These are phyloP conservation scores for Mamestra brassicae DNA, from an alignment of 2,888 invertebrate genomes.

Conservation along the genomic window DNA sequence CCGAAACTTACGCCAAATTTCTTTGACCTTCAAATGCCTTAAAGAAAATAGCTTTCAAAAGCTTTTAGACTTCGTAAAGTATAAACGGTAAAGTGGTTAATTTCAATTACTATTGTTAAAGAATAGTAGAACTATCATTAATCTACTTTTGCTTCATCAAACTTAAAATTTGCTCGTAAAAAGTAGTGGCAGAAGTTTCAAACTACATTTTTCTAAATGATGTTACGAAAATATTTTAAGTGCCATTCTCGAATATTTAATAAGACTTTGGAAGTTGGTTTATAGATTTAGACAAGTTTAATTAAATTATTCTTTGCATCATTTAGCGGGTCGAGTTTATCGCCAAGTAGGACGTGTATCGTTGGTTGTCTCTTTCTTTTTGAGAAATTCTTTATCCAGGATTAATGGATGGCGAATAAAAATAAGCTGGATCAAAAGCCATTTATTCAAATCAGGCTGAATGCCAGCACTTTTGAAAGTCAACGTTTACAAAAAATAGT, in stretches of 20 bases:
- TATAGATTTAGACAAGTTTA: conserved; percentile 14
- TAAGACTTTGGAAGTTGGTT: background rate
- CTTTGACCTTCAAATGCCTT: background rate
- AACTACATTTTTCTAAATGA: conserved; percentile 1
- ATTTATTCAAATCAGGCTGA: too few species aligned
- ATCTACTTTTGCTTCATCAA: conserved; percentile 6
- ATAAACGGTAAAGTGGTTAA: conserved; percentile 4
- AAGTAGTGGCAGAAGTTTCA: conserved; percentile 3
- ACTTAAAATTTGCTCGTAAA: conserved; percentile 17
- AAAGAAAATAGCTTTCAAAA: conserved; percentile 10
- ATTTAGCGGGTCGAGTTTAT: background rate
- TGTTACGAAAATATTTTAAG: conserved; percentile 1
- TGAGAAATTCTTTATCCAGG: background rate
- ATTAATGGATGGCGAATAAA: too few species aligned
- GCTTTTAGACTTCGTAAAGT: conserved; percentile 20
- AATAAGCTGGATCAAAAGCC: too few species aligned
- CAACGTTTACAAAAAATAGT: too few species aligned
- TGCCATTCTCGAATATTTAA: background rate
- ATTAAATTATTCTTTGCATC: conserved; percentile 2
- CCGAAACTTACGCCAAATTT: background rate
- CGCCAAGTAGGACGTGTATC: background rate
- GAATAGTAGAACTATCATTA: conserved; percentile 19
- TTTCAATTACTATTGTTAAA: conserved; percentile 24
- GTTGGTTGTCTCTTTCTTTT: background rate
- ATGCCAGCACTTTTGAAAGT: too few species aligned